These are phyloP conservation scores for Oceanites oceanicus DNA, from an alignment of 2,113 vertebrate genomes.

Conservation along the genomic window DNA sequence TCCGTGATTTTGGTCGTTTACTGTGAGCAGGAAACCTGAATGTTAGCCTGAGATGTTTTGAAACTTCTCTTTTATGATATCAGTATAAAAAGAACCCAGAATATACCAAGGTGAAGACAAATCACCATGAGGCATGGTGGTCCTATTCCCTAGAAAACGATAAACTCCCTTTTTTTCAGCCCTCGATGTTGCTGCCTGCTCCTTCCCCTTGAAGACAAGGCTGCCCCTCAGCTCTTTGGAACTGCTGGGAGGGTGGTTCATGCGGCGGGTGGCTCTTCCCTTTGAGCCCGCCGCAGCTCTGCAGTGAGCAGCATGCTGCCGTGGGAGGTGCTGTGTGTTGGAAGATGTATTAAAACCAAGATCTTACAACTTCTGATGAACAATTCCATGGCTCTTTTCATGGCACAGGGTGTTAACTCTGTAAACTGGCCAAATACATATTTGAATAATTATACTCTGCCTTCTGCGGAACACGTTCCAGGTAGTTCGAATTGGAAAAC, in stretches of 20 bases:
- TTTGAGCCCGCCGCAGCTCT: neutral
- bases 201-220: neutral
- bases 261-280: accelerated
- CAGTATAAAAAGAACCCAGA: neutral
- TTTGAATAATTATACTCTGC: neutral
- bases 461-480: neutral
- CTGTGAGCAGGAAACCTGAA: neutral
- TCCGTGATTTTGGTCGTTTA: neutral
- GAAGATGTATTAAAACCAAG: neutral
- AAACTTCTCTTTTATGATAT: neutral
- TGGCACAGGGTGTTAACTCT: neutral
- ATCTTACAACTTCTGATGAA: neutral
- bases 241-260: neutral
- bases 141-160: neutral
- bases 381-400: neutral
- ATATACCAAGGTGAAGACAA: neutral
- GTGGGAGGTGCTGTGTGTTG: neutral
- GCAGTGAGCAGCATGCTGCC: neutral
- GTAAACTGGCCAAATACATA: neutral
- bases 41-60: neutral
- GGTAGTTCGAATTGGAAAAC: neutral
- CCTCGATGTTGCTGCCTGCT: neutral
- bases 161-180: neutral
- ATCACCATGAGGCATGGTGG: neutral
- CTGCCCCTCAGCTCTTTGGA: neutral